Evolutionary conservation across 1,140 invertebrate species (phyloP).

Genomic region (Drosophila watanabei): DNA sequence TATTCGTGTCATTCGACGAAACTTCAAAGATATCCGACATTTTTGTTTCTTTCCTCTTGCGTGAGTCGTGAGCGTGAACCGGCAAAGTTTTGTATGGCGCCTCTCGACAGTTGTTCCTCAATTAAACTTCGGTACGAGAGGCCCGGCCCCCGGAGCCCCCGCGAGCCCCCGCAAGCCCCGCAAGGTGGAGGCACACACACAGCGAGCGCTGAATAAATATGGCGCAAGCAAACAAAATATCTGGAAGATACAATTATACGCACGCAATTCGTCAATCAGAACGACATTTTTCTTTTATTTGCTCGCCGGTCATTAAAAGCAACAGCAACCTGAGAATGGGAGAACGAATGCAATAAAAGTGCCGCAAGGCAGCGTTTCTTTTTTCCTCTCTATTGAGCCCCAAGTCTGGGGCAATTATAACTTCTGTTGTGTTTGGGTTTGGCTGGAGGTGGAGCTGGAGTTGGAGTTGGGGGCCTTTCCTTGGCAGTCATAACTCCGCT

Average conservation of each 20-base stretch:
- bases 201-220: conserved; percentile 45
- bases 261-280: conserved; percentile 85
- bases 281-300: conserved; percentile 85
- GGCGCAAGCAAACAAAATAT: conserved; percentile 80
- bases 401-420: conserved; percentile 49
- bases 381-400: conserved; percentile 14
- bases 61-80: conserved; percentile 58
- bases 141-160: background rate
- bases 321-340: conserved; percentile 54
- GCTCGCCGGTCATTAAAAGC: conserved; percentile 75
- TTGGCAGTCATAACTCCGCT: conserved; percentile 75
- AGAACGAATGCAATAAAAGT: conserved; percentile 76
- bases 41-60: conserved; percentile 70
- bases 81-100: conserved; percentile 62
- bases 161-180: conserved; percentile 8
- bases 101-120: conserved; percentile 80
- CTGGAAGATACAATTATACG: conserved; percentile 85
- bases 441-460: background rate
- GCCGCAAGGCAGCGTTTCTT: conserved; percentile 74
- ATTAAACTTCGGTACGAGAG: conserved; percentile 68
- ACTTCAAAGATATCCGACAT: conserved; percentile 78
- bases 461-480: conserved; percentile 48
- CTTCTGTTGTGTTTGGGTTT: conserved; percentile 51
- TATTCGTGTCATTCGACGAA: conserved; percentile 35
- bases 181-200: conserved; percentile 28